These are phyloP conservation scores for Pararge aegeria DNA, from an alignment of 1,140 invertebrate species.

Conservation along the genomic window DNA sequence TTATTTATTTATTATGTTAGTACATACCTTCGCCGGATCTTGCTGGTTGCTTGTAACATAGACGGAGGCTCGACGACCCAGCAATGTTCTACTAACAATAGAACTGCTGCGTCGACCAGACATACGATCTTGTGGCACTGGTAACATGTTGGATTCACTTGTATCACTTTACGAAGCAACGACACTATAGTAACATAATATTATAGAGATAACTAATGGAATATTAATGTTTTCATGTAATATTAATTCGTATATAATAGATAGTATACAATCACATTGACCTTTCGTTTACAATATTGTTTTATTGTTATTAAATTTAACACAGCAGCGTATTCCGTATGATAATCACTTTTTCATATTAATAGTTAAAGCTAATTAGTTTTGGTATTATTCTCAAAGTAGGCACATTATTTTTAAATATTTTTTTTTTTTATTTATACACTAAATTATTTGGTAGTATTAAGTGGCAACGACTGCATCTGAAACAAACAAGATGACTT, in stretches of 20 bases:
- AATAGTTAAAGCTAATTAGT: neutral
- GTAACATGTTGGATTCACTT: slow-evolving; percentile 51
- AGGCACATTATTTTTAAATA: slow-evolving; percentile 31
- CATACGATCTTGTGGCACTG: slow-evolving; percentile 78
- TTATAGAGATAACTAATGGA: neutral
- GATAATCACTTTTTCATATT: too few species aligned
- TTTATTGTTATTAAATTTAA: neutral
- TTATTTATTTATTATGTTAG: too few species aligned
- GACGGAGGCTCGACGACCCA: slow-evolving; percentile 77
- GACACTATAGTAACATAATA: neutral
- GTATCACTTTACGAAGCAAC: neutral
- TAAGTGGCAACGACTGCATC: slow-evolving; percentile 8
- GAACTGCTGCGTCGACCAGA: slow-evolving; percentile 80
- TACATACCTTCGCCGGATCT: slow-evolving; percentile 79
- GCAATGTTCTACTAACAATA: slow-evolving; percentile 80
- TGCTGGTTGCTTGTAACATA: slow-evolving; percentile 77
- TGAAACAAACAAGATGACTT: slow-evolving; percentile 28
- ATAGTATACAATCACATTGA: neutral
- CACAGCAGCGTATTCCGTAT: neutral
- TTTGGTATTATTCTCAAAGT: slow-evolving; percentile 18
- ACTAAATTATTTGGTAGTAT: neutral
- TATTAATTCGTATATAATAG: too few species aligned
- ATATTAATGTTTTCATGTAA: neutral
- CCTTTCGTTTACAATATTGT: neutral
- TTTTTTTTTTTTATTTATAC: neutral